A percentile compares a stretch with the other conserved stretches of the same genome.
These are phyloP conservation scores for Pedetes capensis DNA, from an alignment of 2,113 vertebrate species.

Conservation along the genomic window DNA sequence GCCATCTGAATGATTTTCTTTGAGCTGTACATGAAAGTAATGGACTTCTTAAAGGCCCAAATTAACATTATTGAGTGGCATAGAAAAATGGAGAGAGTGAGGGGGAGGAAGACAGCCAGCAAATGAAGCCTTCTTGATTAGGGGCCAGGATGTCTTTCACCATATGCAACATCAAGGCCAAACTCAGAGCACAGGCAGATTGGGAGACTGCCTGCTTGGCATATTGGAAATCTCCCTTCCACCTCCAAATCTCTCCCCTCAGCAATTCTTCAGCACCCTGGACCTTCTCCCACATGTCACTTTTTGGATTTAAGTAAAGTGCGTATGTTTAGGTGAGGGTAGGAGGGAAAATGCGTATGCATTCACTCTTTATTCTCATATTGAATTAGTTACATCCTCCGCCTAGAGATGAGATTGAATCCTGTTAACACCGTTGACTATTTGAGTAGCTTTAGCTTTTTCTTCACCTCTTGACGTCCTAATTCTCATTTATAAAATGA, in stretches of 20 bases:
- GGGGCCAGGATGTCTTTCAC: constrained; percentile 22
- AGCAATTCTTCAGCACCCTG: background rate
- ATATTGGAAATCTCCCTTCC: background rate
- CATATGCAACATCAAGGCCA: background rate
- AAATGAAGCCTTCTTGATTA: constrained; percentile 38
- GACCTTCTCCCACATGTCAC: background rate
- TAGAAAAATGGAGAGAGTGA: background rate
- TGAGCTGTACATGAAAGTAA: constrained; percentile 74
- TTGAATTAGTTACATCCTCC: background rate
- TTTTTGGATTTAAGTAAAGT: background rate
- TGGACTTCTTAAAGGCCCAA: constrained; percentile 74
- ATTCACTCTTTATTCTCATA: background rate
- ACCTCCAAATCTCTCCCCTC: background rate
- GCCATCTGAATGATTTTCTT: constrained; percentile 63
- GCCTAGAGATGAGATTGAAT: background rate
- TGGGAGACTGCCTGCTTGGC: background rate
- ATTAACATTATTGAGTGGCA: constrained; percentile 75
- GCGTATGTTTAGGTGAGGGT: background rate
- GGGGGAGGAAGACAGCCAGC: background rate
- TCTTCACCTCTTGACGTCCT: background rate
- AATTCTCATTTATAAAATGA: background rate
- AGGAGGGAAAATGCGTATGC: background rate
- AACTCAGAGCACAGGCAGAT: background rate
- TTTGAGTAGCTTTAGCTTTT: background rate
- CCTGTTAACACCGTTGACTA: background rate